Conservation (phyloP, 2,888 invertebrate genomes). For the Drosophila nigritarsus region DNA sequence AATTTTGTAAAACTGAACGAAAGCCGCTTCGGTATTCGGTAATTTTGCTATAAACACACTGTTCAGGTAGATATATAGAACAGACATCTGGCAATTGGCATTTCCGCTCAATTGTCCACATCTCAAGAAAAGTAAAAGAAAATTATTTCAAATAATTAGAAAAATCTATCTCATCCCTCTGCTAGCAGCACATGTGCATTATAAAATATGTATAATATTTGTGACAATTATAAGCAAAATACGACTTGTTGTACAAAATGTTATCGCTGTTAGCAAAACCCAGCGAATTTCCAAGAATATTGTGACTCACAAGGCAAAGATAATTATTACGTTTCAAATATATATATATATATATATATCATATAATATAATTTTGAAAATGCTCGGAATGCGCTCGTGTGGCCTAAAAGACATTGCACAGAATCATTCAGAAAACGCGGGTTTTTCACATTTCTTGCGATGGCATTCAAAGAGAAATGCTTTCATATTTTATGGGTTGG, state of each 20-base stretch:
- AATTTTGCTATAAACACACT: conserved; percentile 39
- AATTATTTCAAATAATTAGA: conserved; percentile 23
- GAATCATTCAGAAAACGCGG: conserved; percentile 60
- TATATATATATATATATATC: conserved; percentile 8
- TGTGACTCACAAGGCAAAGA: conserved; percentile 47
- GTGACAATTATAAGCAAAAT: conserved; percentile 50
- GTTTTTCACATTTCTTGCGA: conserved; percentile 14
- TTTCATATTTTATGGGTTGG: neutral
- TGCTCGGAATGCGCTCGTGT: conserved; percentile 57
- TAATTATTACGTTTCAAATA: conserved; percentile 32
- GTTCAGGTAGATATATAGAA: conserved; percentile 35
- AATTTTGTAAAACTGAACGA: conserved; percentile 8
- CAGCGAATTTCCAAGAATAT: conserved; percentile 62
- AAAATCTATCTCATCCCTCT: conserved; percentile 1
- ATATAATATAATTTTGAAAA: conserved; percentile 30
- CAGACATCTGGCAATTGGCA: conserved; percentile 58
- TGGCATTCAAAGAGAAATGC: conserved; percentile 16
- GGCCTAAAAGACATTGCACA: conserved; percentile 19
- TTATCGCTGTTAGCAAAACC: conserved; percentile 31
- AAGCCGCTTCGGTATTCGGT: neutral
- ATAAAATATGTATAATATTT: conserved; percentile 23
- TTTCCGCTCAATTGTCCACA: conserved; percentile 74
- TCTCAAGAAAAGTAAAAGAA: conserved; percentile 9
- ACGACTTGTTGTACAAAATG: conserved; percentile 33
- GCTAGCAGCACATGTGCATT: conserved; percentile 29